Conservation (phyloP, 2,888 invertebrate genomes). For the Thelaira solivaga region DNA sequence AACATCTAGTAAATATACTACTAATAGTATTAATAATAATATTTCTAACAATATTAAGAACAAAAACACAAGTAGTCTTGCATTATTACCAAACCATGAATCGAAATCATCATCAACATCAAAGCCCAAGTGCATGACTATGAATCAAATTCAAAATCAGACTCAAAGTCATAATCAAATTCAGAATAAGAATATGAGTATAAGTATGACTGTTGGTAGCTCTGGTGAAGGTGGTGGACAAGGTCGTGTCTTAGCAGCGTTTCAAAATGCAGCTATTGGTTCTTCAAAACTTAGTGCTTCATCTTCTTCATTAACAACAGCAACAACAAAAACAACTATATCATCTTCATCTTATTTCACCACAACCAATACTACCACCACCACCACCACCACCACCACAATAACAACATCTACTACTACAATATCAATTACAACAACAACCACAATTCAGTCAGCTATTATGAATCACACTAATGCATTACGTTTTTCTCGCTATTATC, state of each 20-base stretch:
- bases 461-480: constrained; percentile 58
- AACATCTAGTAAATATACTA: constrained; percentile 42
- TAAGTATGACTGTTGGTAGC: constrained; percentile 26
- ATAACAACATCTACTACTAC: not conserved
- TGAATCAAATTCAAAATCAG: not conserved
- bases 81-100: constrained; percentile 25
- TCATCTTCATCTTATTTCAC: constrained; percentile 27
- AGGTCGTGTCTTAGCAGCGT: constrained; percentile 18
- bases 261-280: constrained; percentile 18
- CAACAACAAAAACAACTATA: constrained; percentile 7
- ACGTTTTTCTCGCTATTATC: constrained; percentile 61
- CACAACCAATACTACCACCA: constrained; percentile 6
- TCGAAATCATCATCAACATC: constrained; percentile 12
- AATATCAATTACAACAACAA: constrained; percentile 10
- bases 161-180: no score
- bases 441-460: constrained; percentile 35
- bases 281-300: constrained; percentile 11
- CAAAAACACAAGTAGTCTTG: constrained; percentile 19
- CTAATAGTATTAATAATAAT: constrained; percentile 31
- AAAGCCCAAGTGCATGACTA: not conserved
- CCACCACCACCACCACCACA: constrained; percentile 4
- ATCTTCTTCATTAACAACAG: constrained; percentile 3
- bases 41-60: constrained; percentile 12
- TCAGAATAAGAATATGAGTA: no score
- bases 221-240: constrained; percentile 42